phyloP scores from a whole-genome alignment of 92 coral and sea anemone genomes.

The Chrysogorgia sp. region DNA sequence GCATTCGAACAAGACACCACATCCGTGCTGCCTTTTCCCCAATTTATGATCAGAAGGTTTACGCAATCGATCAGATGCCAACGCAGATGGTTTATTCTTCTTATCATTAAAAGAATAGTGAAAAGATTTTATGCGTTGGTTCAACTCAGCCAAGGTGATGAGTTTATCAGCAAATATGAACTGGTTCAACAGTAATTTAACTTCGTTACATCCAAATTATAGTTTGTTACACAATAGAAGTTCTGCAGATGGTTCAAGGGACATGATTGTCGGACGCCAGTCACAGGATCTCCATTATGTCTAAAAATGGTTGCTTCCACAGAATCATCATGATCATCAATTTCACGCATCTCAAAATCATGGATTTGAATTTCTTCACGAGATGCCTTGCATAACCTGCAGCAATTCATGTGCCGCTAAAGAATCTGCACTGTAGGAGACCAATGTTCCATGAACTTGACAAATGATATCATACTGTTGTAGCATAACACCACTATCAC shows the following conservation, averaged over 20 bases:
- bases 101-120: conserved; percentile 6
- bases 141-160: not conserved
- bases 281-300: not conserved
- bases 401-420: conserved; percentile 29
- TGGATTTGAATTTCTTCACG: conserved; percentile 6
- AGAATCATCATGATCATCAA: not conserved
- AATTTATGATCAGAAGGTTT: not conserved
- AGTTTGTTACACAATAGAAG: conserved; percentile 23
- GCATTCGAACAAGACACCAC: conserved; percentile 33
- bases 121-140: conserved; percentile 18
- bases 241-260: conserved; percentile 5
- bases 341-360: conserved; percentile 2
- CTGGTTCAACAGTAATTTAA: conserved; percentile 6
- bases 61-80: not conserved
- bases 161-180: conserved; percentile 14
- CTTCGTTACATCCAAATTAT: conserved; percentile 8
- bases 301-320: not conserved
- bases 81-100: conserved; percentile 17
- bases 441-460: conserved; percentile 18
- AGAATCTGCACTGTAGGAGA: conserved; percentile 9
- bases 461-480: not conserved
- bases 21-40: conserved; percentile 25
- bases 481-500: conserved; percentile 3
- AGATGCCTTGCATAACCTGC: conserved; percentile 6
- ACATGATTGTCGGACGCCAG: not conserved